phyloP scores from a whole-genome alignment of 2,797 vertebrate species.

The Pangasius mekongensis region DNA sequence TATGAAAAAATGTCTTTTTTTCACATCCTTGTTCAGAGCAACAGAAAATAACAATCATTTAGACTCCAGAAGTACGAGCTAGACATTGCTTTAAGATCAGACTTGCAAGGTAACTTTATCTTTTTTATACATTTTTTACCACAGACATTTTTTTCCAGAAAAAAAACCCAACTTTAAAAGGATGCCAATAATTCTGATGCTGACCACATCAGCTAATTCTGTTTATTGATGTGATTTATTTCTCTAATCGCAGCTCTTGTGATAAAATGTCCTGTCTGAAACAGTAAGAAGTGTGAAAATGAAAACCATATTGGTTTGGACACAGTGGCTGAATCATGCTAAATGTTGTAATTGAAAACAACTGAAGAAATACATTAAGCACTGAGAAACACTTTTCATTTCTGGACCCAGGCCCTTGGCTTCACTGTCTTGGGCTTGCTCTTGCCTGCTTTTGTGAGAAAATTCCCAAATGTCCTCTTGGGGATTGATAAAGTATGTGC shows the following conservation, averaged over 20 bases:
- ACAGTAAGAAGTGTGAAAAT: not conserved
- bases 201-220: not conserved
- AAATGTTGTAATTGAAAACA: conserved; percentile 26
- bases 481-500: not conserved
- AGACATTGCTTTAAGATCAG: not conserved
- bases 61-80: not conserved
- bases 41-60: not conserved
- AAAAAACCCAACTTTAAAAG: not conserved
- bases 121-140: not conserved
- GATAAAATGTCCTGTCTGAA: not conserved
- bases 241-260: not conserved
- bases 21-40: not conserved
- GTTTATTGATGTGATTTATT: not conserved
- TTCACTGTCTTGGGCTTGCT: not conserved
- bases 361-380: not conserved
- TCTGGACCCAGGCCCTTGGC: conserved; percentile 10
- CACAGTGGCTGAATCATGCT: not conserved
- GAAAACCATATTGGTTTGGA: not conserved
- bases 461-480: not conserved
- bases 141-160: not conserved
- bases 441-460: conserved; percentile 2
- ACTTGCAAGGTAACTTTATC: not conserved
- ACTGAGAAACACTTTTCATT: conserved; percentile 11
- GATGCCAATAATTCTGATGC: not conserved
- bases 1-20: not conserved